Percentiles rank a stretch among this genome's conserved stretches.
phyloP scores from a whole-genome alignment of 2,888 invertebrate species.

The Melolontha melolontha region DNA sequence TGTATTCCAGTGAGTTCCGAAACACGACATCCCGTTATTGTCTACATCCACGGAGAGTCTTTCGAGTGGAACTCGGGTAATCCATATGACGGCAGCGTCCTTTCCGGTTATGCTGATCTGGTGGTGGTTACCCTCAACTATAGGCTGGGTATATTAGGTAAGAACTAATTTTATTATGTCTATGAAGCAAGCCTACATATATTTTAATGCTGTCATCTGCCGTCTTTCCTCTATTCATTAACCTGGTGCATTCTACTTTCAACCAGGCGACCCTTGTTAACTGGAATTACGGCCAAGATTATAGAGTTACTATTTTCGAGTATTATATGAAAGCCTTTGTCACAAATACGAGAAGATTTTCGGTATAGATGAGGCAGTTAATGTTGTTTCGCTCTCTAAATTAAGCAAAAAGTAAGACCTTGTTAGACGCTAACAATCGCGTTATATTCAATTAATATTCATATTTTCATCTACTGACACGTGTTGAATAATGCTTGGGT shows the following conservation, averaged over 20 bases:
- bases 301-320: constrained; percentile 33
- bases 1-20: constrained; percentile 69
- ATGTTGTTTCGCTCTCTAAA: constrained; percentile 2
- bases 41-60: constrained; percentile 89
- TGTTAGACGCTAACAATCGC: constrained; percentile 22
- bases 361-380: not conserved
- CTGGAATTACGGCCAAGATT: constrained; percentile 37
- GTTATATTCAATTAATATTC: constrained; percentile 32
- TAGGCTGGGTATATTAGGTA: constrained; percentile 89
- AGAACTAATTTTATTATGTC: constrained; percentile 54
- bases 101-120: constrained; percentile 91
- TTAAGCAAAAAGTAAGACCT: constrained; percentile 28
- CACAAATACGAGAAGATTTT: constrained; percentile 29
- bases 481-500: too few relatives aligned
- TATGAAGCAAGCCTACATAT: constrained; percentile 10
- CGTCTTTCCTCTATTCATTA: constrained; percentile 39
- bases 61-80: constrained; percentile 97
- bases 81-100: constrained; percentile 94
- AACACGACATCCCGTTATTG: constrained; percentile 77
- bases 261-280: constrained; percentile 41
- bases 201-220: constrained; percentile 2
- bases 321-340: constrained; percentile 26
- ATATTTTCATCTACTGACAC: too few relatives aligned
- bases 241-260: constrained; percentile 24
- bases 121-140: constrained; percentile 98